A percentile compares a stretch with the other conserved stretches of the same genome.
Conservation (phyloP, 2,113 vertebrate species). For the Nansenia antarctica region DNA sequence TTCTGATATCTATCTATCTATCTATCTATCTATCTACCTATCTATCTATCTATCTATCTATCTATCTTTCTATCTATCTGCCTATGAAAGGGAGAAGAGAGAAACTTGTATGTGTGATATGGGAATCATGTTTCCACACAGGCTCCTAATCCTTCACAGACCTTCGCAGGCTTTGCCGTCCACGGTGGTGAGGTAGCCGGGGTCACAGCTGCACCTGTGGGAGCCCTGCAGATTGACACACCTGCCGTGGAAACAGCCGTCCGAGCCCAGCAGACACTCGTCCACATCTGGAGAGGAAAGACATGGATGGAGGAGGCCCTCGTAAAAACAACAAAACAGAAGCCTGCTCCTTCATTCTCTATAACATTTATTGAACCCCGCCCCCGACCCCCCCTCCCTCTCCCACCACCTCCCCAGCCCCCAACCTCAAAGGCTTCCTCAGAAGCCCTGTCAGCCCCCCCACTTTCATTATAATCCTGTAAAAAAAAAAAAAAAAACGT, state of each 20-base stretch:
- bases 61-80: too few relatives aligned
- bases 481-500: background rate
- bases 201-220: conserved; percentile 82
- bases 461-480: background rate
- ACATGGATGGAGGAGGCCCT: conserved; percentile 18
- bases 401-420: too few relatives aligned
- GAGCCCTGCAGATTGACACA: conserved; percentile 87
- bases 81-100: too few relatives aligned
- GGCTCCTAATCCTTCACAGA: conserved; percentile 66
- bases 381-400: too few relatives aligned
- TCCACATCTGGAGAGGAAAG: conserved; percentile 77
- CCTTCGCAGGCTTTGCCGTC: conserved; percentile 84
- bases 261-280: conserved; percentile 78
- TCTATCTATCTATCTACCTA: too few relatives aligned
- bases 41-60: too few relatives aligned
- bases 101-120: background rate
- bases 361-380: conserved; percentile 25
- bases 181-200: conserved; percentile 75
- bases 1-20: too few relatives aligned
- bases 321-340: conserved; percentile 42
- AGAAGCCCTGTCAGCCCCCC: conserved; percentile 25
- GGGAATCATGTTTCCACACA: conserved; percentile 36
- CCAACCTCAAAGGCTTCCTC: conserved; percentile 34
- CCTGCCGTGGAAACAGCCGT: conserved; percentile 76
- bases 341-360: conserved; percentile 28